Evolutionary conservation across 1,140 invertebrate species (phyloP).

Genomic region (Papilio polytes): DNA sequence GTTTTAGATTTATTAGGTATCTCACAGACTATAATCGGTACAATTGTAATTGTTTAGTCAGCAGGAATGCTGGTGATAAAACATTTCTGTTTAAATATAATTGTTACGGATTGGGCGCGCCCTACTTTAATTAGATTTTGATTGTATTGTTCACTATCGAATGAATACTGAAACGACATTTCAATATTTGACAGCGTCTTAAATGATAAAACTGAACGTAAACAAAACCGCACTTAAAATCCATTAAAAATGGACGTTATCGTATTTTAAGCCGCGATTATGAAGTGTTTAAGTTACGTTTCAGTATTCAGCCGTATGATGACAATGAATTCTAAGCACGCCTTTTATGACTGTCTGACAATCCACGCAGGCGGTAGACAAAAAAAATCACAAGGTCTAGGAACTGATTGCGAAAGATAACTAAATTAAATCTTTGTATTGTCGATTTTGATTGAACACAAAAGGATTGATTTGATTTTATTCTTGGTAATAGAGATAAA

Average conservation of each 20-base stretch:
- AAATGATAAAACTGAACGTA: no score
- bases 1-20: slow-evolving; percentile 33
- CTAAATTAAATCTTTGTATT: background rate
- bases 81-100: slow-evolving; percentile 28
- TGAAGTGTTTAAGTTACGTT: no score
- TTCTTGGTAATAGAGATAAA: background rate
- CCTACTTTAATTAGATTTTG: slow-evolving; percentile 31
- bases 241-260: no score
- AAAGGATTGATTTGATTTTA: background rate
- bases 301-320: no score
- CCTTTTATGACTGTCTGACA: slow-evolving; percentile 19
- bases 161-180: no score
- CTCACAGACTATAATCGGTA: slow-evolving; percentile 1
- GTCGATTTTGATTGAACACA: background rate
- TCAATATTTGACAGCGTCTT: no score
- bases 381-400: background rate
- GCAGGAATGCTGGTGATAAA: slow-evolving; percentile 33
- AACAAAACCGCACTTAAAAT: no score
- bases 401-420: slow-evolving; percentile 10
- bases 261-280: no score
- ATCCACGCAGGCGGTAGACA: background rate
- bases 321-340: background rate
- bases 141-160: slow-evolving; percentile 33
- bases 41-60: slow-evolving; percentile 5
- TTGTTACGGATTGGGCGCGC: slow-evolving; percentile 20